These are phyloP conservation scores for Malurus splendens DNA, from an alignment of 2,797 vertebrate genomes.

Conservation along the genomic window DNA sequence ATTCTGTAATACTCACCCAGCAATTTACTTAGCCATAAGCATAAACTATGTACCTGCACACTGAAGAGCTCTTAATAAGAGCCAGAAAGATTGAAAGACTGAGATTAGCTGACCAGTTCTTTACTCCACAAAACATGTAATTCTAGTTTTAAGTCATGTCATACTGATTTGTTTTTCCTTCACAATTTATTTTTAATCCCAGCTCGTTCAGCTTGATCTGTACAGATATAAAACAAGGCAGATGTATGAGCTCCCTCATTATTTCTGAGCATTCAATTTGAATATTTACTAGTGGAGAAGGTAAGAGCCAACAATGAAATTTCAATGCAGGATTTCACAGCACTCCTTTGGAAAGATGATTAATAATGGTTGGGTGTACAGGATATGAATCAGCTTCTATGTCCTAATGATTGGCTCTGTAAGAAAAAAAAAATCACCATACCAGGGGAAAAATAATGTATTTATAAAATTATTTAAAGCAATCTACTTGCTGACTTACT, in stretches of 20 bases:
- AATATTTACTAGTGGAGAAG: conserved; percentile 17
- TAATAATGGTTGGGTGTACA: conserved; percentile 44
- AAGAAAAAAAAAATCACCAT: conserved; percentile 7
- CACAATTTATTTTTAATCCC: conserved; percentile 56
- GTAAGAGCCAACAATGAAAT: not conserved
- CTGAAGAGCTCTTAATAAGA: not conserved
- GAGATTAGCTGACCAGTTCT: conserved; percentile 34
- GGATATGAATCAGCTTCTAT: conserved; percentile 43
- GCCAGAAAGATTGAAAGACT: conserved; percentile 9
- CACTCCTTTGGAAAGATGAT: conserved; percentile 41
- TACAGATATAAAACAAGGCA: conserved; percentile 26
- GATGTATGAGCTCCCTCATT: not conserved
- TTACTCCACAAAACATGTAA: conserved; percentile 9
- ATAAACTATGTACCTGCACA: not conserved
- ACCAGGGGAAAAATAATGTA: not conserved
- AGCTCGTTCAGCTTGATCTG: conserved; percentile 11
- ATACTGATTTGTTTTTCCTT: conserved; percentile 50
- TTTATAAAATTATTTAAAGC: conserved; percentile 33
- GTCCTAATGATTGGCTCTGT: conserved; percentile 1
- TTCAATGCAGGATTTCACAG: conserved; percentile 1
- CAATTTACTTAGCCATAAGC: not conserved
- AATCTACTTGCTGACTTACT: not conserved
- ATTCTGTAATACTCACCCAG: not conserved
- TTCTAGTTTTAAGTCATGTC: conserved; percentile 36
- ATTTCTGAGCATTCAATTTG: not conserved